Evolutionary conservation across 2,888 invertebrate species (phyloP).

Genomic region (Parapristionchus giblindavisi): DNA sequence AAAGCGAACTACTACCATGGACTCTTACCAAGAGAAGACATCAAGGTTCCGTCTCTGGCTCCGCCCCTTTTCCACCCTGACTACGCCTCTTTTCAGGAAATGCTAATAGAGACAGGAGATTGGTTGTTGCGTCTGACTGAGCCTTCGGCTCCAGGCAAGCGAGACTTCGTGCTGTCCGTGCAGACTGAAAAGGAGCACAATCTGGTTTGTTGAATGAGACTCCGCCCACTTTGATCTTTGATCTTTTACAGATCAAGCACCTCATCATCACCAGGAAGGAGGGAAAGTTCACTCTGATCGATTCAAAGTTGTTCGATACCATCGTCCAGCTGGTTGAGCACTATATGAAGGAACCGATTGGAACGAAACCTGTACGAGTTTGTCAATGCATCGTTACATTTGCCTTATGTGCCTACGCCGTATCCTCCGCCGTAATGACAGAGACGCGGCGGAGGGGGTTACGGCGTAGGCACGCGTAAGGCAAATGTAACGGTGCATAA

Average conservation of each 20-base stretch:
- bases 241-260: conserved; percentile 12
- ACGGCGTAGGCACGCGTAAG: no score
- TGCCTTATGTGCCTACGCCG: no score
- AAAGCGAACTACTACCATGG: no score
- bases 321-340: conserved; percentile 14
- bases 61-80: no score
- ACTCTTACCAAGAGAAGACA: no score
- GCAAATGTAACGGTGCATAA: no score
- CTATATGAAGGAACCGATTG: conserved; percentile 15
- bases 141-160: conserved; percentile 22
- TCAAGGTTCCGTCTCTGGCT: no score
- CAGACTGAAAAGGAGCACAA: conserved; percentile 19
- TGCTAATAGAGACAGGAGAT: conserved; percentile 12
- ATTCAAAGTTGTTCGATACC: background rate
- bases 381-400: no score
- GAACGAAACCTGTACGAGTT: background rate
- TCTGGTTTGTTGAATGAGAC: background rate
- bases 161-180: conserved; percentile 26
- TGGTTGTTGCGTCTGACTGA: conserved; percentile 24
- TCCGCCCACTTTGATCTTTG: no score
- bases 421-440: no score
- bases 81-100: no score
- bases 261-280: conserved; percentile 10
- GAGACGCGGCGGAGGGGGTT: no score
- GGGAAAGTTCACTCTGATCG: conserved; percentile 8